A percentile compares a stretch with the other conserved stretches of the same genome.
Evolutionary conservation across 1,140 invertebrate genomes (phyloP).

Genomic region (Samia ricini): DNA sequence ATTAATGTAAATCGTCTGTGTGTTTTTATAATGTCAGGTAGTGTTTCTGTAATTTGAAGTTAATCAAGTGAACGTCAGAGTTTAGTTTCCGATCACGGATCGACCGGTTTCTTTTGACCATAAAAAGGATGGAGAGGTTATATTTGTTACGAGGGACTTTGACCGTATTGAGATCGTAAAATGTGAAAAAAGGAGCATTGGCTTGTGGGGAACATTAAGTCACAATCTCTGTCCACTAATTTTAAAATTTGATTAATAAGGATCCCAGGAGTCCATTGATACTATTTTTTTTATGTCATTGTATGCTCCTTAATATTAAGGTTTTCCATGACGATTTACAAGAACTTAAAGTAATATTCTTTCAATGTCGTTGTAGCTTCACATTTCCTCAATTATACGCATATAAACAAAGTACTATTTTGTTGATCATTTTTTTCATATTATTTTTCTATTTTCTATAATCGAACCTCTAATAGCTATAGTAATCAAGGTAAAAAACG

Average conservation of each 20-base stretch:
- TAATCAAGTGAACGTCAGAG: not conserved
- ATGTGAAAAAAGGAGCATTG: no score
- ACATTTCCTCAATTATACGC: no score
- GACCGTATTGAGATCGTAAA: not conserved
- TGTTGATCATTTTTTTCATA: not conserved
- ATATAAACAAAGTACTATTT: not conserved
- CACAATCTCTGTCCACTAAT: no score
- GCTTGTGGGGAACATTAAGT: no score
- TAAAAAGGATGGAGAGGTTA: not conserved
- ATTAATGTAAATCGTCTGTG: not conserved
- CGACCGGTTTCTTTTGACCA: not conserved
- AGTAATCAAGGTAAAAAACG: not conserved
- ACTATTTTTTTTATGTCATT: no score
- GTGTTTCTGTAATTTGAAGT: not conserved
- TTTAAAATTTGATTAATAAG: no score
- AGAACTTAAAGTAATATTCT: no score
- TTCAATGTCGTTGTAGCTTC: no score
- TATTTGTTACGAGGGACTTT: not conserved
- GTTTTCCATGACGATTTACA: no score
- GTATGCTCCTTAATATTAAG: no score
- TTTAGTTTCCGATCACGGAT: not conserved
- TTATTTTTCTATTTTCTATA: not conserved
- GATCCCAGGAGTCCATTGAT: no score
- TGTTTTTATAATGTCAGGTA: not conserved
- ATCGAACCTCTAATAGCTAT: not conserved